A percentile compares a stretch with the other conserved stretches of the same genome.
Evolutionary conservation across 1,140 invertebrate species (phyloP).

Genomic region (Heliothis virescens): DNA sequence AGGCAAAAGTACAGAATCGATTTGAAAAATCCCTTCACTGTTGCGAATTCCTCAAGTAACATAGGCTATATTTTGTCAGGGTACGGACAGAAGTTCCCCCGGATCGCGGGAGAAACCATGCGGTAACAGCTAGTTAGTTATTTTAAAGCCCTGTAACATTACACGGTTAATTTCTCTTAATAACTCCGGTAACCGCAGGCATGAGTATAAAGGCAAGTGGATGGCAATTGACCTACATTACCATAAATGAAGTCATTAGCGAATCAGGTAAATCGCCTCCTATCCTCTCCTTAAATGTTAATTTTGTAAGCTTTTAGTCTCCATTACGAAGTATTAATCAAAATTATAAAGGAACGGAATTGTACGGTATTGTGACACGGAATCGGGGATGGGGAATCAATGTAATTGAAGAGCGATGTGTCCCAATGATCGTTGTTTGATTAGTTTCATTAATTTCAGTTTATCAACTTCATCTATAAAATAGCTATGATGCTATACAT

Average conservation of each 20-base stretch:
- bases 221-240: conserved; percentile 54
- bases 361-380: background rate
- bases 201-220: conserved; percentile 44
- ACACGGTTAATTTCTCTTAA: conserved; percentile 46
- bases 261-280: conserved; percentile 50
- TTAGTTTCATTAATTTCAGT: background rate
- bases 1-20: too few relatives aligned
- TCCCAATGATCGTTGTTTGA: conserved; percentile 6
- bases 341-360: conserved; percentile 17
- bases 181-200: conserved; percentile 12
- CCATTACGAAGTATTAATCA: conserved; percentile 31
- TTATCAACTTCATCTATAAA: too few relatives aligned
- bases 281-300: conserved; percentile 25
- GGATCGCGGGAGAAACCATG: too few relatives aligned
- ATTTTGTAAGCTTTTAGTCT: conserved; percentile 29
- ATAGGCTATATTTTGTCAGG: too few relatives aligned
- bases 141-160: conserved; percentile 23
- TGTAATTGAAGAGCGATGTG: background rate
- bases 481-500: too few relatives aligned
- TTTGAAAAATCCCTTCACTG: too few relatives aligned
- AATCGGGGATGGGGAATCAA: conserved; percentile 16
- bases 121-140: background rate
- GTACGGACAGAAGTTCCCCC: too few relatives aligned
- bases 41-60: too few relatives aligned
- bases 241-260: conserved; percentile 54